Evolutionary conservation across 2,888 invertebrate genomes (phyloP), one percentile per base, ranked within the genome.

Genomic region (Leptopilina syphax): DNA sequence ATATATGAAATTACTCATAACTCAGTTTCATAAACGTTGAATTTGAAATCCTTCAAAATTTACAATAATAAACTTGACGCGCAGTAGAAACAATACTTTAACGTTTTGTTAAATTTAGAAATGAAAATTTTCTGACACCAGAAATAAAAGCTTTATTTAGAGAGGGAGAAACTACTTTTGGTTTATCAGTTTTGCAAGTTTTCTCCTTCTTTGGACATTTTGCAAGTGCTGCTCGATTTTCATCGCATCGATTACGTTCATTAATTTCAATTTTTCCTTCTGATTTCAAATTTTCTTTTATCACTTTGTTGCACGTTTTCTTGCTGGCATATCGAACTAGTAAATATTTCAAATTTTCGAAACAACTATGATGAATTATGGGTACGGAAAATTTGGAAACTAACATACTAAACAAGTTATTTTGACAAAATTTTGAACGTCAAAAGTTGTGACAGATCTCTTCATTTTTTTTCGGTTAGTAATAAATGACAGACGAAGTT

Each of bases 191-290:
- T 67, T 77, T 80, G n/a, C 73, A 78, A 63, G 13, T 73, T 57
- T 12, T 63, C 50, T 80, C 87, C 1, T 27, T 63, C 50, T 81
- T 87, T 1, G 84, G 82, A 65, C 84, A 88, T 80, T 80, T 82
- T 5, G 34, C 73, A 10, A 84, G 50, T 10, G 80, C 80, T 65
- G 79, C 80, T 10, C 78, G 60, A 50, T 84, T 79, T 44, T 83
- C 79, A 54, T 81, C 47, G 70, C 82, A 83, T 63, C 80, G 82
- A 60, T 54, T 84, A 12, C 34, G 47, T 24, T 10, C 12, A 47
- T 27, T 73, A 9, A 10, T 10, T 9, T 10, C 57, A 57, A 57
- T 10, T 10, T 67, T 44, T 10, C 57, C 41, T 60, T 27, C 27
- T 65, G 65, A 7, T 27, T 24, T 5, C 76, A 34, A 44, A 63